These are phyloP conservation scores for Dryococelus australis DNA, from an alignment of 2,888 invertebrate genomes.

Conservation along the genomic window DNA sequence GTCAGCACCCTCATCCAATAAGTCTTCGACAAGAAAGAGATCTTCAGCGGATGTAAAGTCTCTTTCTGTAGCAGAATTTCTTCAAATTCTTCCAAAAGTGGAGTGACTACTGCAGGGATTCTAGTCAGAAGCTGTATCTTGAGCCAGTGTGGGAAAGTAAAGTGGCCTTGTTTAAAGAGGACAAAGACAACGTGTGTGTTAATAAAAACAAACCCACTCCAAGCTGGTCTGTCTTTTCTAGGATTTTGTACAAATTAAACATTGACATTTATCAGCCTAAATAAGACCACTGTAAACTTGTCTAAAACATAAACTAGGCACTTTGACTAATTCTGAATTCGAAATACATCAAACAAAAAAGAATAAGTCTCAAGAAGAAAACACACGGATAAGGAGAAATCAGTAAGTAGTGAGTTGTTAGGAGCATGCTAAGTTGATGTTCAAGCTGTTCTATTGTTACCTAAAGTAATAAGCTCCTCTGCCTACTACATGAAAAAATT, in stretches of 20 bases:
- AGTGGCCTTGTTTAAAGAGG: background rate
- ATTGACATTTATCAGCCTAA: background rate
- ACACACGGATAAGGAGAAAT: background rate
- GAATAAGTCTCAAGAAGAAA: background rate
- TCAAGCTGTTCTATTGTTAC: slow-evolving; percentile 10
- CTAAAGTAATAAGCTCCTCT: background rate
- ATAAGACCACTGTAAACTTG: background rate
- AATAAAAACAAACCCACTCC: background rate
- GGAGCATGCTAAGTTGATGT: background rate
- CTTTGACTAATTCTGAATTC: background rate
- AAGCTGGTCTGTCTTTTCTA: background rate
- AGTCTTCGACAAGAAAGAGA: background rate
- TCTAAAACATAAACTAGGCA: slow-evolving; percentile 9
- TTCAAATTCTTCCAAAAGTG: background rate
- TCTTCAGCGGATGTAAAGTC: background rate
- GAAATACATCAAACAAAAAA: slow-evolving; percentile 11
- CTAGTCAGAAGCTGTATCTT: background rate
- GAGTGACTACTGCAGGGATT: background rate
- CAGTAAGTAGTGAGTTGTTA: slow-evolving; percentile 2
- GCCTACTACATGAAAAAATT: background rate
- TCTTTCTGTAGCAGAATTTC: background rate
- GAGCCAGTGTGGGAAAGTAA: background rate
- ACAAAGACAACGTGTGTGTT: background rate
- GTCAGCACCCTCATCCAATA: background rate
- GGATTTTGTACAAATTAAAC: background rate